These are phyloP conservation scores for Automeris io DNA, from an alignment of 2,888 invertebrate genomes.

Conservation along the genomic window DNA sequence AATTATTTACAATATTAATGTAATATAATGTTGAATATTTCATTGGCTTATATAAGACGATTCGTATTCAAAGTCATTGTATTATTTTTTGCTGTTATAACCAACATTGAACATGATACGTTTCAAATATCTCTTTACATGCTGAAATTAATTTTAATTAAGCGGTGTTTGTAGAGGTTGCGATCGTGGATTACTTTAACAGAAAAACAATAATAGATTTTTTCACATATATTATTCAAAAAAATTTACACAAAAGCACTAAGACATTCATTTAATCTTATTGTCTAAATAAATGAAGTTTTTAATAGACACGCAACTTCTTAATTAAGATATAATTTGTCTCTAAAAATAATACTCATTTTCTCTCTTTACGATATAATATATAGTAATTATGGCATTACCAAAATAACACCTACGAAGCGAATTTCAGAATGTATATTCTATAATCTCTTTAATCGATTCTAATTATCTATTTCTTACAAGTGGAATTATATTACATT, in stretches of 20 bases:
- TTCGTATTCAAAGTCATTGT: no score
- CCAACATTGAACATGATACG: no score
- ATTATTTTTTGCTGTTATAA: no score
- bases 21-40: no score
- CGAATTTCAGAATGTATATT: slow-evolving; percentile 51
- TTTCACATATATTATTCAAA: slow-evolving; percentile 78
- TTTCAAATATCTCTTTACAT: no score
- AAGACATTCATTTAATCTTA: slow-evolving; percentile 78
- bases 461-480: slow-evolving; percentile 57
- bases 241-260: slow-evolving; percentile 78
- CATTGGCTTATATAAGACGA: no score
- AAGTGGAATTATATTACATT: slow-evolving; percentile 60
- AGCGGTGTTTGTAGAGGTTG: neutral
- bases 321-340: slow-evolving; percentile 73
- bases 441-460: slow-evolving; percentile 42
- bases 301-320: slow-evolving; percentile 72
- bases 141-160: neutral
- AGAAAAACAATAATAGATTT: slow-evolving; percentile 41
- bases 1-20: no score
- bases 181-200: neutral
- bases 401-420: slow-evolving; percentile 64
- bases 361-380: slow-evolving; percentile 49
- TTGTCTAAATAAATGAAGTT: slow-evolving; percentile 75
- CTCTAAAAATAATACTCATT: slow-evolving; percentile 75
- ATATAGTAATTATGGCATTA: slow-evolving; percentile 64